These are phyloP conservation scores for Eospalax fontanierii DNA, from an alignment of 2,797 vertebrate genomes.

Conservation along the genomic window DNA sequence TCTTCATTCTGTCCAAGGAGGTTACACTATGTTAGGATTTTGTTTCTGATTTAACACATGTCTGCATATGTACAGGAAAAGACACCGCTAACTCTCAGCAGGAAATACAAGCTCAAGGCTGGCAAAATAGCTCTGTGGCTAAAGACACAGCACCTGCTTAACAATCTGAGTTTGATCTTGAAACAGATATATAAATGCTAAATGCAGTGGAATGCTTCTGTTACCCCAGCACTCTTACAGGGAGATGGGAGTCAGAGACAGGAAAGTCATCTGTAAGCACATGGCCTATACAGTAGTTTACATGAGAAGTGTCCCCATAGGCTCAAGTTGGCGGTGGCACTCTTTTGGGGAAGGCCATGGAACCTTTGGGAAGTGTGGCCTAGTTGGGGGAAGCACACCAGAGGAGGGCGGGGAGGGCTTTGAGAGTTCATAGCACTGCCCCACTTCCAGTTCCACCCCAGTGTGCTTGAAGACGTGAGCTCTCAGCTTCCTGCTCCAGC, in stretches of 20 bases:
- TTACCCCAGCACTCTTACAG: too few species aligned
- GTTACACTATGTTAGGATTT: background rate
- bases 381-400: too few species aligned
- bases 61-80: background rate
- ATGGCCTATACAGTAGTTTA: too few species aligned
- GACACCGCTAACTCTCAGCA: background rate
- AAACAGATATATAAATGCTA: background rate
- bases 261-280: background rate
- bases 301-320: too few species aligned
- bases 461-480: too few species aligned
- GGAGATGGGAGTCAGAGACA: background rate
- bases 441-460: too few species aligned
- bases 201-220: background rate
- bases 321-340: too few species aligned
- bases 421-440: too few species aligned
- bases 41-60: background rate
- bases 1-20: background rate
- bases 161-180: background rate
- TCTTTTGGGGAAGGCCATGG: too few species aligned
- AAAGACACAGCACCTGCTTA: background rate
- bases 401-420: too few species aligned
- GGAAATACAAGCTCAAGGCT: background rate
- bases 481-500: too few species aligned
- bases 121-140: background rate
- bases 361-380: too few species aligned